phyloP scores from a whole-genome alignment of 2,888 invertebrate species.

The Timandra comae region DNA sequence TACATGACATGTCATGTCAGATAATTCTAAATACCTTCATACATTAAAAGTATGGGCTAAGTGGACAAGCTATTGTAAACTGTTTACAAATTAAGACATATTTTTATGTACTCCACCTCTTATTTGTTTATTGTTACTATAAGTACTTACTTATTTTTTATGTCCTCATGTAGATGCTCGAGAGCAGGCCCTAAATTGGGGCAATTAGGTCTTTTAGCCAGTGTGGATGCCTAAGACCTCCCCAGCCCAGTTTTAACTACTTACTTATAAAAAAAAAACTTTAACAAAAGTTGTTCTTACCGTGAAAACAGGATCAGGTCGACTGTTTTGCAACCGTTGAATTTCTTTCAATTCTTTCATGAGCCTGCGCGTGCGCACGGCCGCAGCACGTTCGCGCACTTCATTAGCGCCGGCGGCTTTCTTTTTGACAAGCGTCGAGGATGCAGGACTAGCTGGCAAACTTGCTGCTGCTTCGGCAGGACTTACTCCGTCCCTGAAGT shows the following conservation, averaged over 20 bases:
- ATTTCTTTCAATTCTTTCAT: conserved; percentile 92
- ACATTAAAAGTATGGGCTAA: no score
- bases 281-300: conserved; percentile 46
- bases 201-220: no score
- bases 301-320: conserved; percentile 85
- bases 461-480: conserved; percentile 68
- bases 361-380: conserved; percentile 83
- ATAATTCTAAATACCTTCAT: no score
- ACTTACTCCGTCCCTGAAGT: conserved; percentile 65
- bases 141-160: background rate
- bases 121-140: no score
- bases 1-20: no score
- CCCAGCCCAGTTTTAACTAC: background rate
- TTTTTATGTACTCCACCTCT: no score
- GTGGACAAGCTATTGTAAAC: no score
- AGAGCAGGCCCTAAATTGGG: no score
- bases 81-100: no score
- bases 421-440: conserved; percentile 64
- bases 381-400: conserved; percentile 65
- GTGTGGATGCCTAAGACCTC: no score
- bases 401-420: conserved; percentile 56
- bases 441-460: conserved; percentile 66
- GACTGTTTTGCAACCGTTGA: conserved; percentile 82
- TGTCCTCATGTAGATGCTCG: no score
- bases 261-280: background rate